Percentiles rank a stretch among this genome's conserved stretches.
These are phyloP conservation scores for Falco columbarius DNA, from an alignment of 2,797 vertebrate genomes.

Conservation along the genomic window DNA sequence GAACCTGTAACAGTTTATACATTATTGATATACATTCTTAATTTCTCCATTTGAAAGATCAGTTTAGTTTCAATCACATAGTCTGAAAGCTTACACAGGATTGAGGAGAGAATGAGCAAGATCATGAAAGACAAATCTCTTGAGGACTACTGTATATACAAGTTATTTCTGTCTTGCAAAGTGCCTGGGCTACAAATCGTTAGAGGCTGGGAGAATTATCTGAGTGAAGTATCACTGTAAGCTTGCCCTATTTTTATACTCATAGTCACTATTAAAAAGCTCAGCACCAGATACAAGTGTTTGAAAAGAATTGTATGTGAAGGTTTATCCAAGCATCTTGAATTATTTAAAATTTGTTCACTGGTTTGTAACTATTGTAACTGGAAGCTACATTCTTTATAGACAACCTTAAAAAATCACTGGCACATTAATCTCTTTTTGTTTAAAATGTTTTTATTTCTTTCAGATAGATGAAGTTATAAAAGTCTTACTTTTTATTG, in stretches of 20 bases:
- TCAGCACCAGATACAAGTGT: background rate
- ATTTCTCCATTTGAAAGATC: background rate
- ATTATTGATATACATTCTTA: background rate
- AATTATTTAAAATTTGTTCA: background rate
- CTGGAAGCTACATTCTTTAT: background rate
- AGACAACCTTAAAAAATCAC: background rate
- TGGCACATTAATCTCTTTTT: background rate
- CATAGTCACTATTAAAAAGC: background rate
- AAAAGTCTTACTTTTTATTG: background rate
- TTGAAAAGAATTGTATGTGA: background rate
- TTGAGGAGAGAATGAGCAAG: background rate
- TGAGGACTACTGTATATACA: background rate
- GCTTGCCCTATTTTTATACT: background rate
- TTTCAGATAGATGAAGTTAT: background rate
- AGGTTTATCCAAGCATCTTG: background rate
- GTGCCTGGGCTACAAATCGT: background rate
- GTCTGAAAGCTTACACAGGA: background rate
- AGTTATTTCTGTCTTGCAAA: background rate
- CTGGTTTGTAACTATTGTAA: background rate
- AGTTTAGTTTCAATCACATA: background rate
- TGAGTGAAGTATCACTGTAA: background rate
- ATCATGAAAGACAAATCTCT: background rate
- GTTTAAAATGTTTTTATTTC: background rate
- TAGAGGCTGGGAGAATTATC: background rate
- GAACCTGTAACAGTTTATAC: background rate